Evolutionary conservation across 2,797 vertebrate genomes (phyloP).

Genomic region (Nyctibius grandis): DNA sequence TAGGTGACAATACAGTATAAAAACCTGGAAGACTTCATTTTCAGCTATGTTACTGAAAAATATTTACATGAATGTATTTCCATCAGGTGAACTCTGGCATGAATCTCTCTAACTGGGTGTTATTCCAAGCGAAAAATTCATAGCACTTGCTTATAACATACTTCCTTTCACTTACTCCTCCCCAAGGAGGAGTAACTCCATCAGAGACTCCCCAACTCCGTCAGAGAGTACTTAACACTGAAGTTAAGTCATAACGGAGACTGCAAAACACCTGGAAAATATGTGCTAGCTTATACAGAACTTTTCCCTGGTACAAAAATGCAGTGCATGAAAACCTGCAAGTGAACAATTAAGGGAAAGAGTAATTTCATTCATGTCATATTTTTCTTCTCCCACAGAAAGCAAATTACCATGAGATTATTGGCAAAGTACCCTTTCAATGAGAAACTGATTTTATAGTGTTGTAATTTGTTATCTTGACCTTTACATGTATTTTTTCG

Average conservation of each 20-base stretch:
- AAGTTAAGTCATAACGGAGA: not conserved
- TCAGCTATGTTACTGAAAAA: not conserved
- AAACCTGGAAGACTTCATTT: not conserved
- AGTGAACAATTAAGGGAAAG: not conserved
- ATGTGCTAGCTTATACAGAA: not conserved
- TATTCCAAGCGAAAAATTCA: not conserved
- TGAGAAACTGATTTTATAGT: constrained; percentile 15
- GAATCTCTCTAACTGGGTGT: not conserved
- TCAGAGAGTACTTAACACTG: not conserved
- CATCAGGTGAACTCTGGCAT: not conserved
- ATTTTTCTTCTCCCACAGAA: not conserved
- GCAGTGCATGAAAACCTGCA: not conserved
- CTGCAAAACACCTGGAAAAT: not conserved
- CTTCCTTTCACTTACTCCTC: not conserved
- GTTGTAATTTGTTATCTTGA: constrained; percentile 48
- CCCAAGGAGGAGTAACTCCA: too few species aligned
- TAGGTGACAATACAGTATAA: not conserved
- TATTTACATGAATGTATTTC: not conserved
- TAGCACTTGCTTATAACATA: not conserved
- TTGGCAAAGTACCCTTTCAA: constrained; percentile 14
- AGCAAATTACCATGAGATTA: not conserved
- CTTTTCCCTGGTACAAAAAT: not conserved
- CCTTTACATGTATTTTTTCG: constrained; percentile 17
- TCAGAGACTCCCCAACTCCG: too few species aligned
- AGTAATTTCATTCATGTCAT: not conserved